Conservation (phyloP, 2,888 invertebrate species). For the Ophraella communa region DNA sequence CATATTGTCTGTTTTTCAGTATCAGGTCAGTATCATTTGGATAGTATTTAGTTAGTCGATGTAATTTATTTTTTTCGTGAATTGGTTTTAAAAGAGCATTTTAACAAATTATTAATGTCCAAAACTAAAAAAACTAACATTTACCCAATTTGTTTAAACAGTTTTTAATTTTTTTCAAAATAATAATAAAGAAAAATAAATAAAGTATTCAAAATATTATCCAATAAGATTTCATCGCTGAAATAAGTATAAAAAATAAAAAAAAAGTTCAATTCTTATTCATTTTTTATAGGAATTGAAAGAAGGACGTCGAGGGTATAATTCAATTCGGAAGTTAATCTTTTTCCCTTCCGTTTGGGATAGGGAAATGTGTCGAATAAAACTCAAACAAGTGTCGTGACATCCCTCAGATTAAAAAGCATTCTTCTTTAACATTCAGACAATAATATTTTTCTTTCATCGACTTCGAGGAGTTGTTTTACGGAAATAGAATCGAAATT, state of each 20-base stretch:
- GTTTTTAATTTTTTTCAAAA: too few relatives aligned
- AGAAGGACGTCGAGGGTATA: conserved; percentile 1
- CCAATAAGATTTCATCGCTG: too few relatives aligned
- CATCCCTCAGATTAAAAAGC: conserved; percentile 39
- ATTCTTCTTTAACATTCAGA: conserved; percentile 45
- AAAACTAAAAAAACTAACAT: too few relatives aligned
- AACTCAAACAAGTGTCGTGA: conserved; percentile 41
- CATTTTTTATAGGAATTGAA: neutral
- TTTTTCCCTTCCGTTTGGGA: neutral
- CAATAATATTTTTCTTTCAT: conserved; percentile 59
- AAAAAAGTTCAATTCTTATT: neutral
- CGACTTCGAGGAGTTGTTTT: conserved; percentile 47
- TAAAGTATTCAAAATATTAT: neutral
- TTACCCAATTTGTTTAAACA: too few relatives aligned
- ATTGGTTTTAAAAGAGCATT: too few relatives aligned
- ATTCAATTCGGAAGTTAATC: conserved; percentile 12
- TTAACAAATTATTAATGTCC: too few relatives aligned
- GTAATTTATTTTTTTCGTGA: too few relatives aligned
- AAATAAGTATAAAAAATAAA: neutral
- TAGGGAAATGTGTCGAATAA: conserved; percentile 8
- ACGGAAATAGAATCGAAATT: conserved; percentile 48
- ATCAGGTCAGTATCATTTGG: too few relatives aligned
- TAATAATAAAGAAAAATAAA: too few relatives aligned
- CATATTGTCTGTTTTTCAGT: too few relatives aligned
- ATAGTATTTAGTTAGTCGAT: too few relatives aligned